Evolutionary conservation across 2,888 invertebrate species (phyloP), one percentile per base, ranked within the genome.

Genomic region (Habrosyne pyritoides): DNA sequence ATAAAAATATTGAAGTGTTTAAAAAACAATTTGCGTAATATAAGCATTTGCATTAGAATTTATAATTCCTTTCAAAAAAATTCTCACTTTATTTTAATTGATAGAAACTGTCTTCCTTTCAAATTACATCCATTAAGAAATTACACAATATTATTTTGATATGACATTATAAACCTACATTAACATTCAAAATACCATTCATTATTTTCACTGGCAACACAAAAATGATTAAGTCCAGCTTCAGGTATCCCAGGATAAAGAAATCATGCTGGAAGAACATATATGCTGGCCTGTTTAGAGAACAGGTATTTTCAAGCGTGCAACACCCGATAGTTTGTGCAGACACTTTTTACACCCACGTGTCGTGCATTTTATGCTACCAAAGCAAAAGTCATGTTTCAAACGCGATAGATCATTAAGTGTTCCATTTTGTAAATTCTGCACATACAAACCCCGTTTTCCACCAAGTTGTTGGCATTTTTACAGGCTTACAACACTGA

Each of bases 261-360:
- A 79, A 73, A 61, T 73, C 90, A 90, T 91, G 90, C 91, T 79
- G 81, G 80, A 75, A 79, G 67, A 71, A 54, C 52, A 30, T 57
- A 67, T 42, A 42, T n/a, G 18, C 18, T 63, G 53, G 71, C 78
- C 83, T 79, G 80, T 79, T 68, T 42, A 42, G 60, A 72, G 73
- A 30, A 79, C 71, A 79, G 79, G 75, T 75, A 73, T 76, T 70
- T 75, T 75, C 42, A 87, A 86, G 90, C 91, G 91, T 91, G 91
- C 89, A 83, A 87, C 80, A 86, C 86, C 80, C 66, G 78, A 72
- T 63, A 42, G 42, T 42, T 7, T 63, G 69, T 70, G 70, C 64
- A 64, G 63, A 71, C 57, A 55, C 56, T 62, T 48, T 53, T 60
- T 60, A 69, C 63, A 68, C 65, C 62, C 56, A 61, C 59, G 18